A percentile compares a stretch with the other conserved stretches of the same genome.
Evolutionary conservation across 2,888 invertebrate species (phyloP).

Genomic region (Caenorhabditis virilis): DNA sequence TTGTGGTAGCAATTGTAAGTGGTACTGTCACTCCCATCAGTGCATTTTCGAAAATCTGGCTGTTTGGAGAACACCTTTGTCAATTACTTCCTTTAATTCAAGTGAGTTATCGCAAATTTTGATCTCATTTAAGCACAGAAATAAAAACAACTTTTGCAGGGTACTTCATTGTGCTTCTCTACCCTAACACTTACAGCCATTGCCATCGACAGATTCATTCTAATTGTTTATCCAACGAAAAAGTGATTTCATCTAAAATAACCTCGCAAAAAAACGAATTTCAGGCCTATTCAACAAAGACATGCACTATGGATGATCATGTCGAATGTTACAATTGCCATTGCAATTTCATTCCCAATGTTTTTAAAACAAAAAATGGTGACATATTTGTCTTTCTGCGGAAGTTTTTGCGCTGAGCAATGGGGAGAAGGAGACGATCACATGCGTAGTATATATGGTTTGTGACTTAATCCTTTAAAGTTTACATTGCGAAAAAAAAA

Average conservation of each 20-base stretch:
- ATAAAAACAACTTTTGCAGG: slow-evolving; percentile 47
- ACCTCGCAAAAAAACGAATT: slow-evolving; percentile 7
- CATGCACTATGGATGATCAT: slow-evolving; percentile 61
- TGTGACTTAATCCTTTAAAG: neutral
- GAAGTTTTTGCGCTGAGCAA: slow-evolving; percentile 62
- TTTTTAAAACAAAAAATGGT: slow-evolving; percentile 55
- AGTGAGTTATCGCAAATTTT: slow-evolving; percentile 69
- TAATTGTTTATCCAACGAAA: slow-evolving; percentile 64
- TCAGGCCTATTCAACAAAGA: slow-evolving; percentile 58
- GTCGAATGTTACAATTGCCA: slow-evolving; percentile 54
- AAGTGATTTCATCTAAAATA: slow-evolving; percentile 31
- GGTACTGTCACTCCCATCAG: slow-evolving; percentile 95
- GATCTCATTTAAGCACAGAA: no score
- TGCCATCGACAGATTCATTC: slow-evolving; percentile 84
- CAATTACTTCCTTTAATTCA: slow-evolving; percentile 90
- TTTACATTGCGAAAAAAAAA: no score
- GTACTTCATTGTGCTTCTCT: slow-evolving; percentile 94
- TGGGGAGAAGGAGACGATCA: slow-evolving; percentile 52
- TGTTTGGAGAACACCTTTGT: slow-evolving; percentile 87
- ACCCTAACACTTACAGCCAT: slow-evolving; percentile 94
- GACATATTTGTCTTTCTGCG: slow-evolving; percentile 40
- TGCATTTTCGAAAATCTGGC: slow-evolving; percentile 87
- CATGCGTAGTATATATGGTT: slow-evolving; percentile 53
- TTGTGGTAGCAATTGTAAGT: slow-evolving; percentile 82
- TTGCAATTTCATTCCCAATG: slow-evolving; percentile 60